Evolutionary conservation across 2,797 vertebrate genomes (phyloP), one percentile per base, ranked within the genome.

Genomic region (Cynopterus sphinx): DNA sequence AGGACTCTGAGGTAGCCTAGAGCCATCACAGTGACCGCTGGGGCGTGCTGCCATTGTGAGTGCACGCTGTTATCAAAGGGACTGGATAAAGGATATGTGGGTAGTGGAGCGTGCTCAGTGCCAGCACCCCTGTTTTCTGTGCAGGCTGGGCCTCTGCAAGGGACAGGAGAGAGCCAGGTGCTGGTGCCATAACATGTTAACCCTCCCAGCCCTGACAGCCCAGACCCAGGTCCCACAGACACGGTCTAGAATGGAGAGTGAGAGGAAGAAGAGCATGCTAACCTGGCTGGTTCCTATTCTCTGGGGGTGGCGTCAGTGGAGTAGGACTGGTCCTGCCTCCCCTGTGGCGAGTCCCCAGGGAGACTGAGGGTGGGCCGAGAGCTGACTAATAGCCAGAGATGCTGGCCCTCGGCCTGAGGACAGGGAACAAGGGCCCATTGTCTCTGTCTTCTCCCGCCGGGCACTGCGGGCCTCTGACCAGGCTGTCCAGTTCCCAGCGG

Each of bases 271-370:
- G 81, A 93, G 39, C 21, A 0, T 92, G 94, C 96, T 98, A 96
- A 97, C 96, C 97, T 97, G 97, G 91, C 91, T 71, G 2, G 89
- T 43, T 97, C 90, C 96, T 83, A 65, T 67, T 99, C 98, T 98
- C 99, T 90, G 99, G 98, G 97, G 51, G 98, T 99, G 97, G 99
- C 99, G 77, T 99, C 99, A 99, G 98, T 99, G 7, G 99, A 99
- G 97, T 98, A 99, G 1, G 99, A 99, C 90, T 99, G 99, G 92
- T 99, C 99, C 92, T 78, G 93, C 93, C 94, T 94, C 63, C 85
- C 57, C 55, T 49, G 89, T 63, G 83, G 67, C 87, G 61, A 78
- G 83, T 95, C 59, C 88, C 96, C 8, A 19, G 51, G 70, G 95
- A 91, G 39, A 22, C 71, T 1, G 85, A 88, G 90, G 88, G 86